A percentile compares a stretch with the other conserved stretches of the same genome.
Conservation (phyloP, 2,888 invertebrate species). For the Eurytoma californica region DNA sequence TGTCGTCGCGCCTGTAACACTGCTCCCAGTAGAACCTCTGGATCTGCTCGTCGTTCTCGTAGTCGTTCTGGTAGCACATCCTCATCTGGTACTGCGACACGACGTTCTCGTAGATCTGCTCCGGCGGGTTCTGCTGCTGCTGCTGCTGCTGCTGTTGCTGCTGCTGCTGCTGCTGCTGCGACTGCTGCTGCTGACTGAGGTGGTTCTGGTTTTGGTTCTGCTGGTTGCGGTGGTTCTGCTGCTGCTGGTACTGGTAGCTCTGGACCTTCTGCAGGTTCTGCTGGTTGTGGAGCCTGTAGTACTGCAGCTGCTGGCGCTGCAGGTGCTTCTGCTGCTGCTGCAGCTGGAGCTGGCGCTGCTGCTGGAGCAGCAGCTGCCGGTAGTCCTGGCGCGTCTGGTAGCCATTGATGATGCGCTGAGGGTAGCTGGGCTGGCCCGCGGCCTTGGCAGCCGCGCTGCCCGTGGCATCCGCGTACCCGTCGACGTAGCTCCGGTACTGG, state of each 20-base stretch:
- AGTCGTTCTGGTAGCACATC: constrained; percentile 74
- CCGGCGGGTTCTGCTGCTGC: constrained; percentile 54
- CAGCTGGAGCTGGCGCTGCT: constrained; percentile 51
- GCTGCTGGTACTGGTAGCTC: constrained; percentile 36
- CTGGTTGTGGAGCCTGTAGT: constrained; percentile 51
- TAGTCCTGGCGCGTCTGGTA: constrained; percentile 46
- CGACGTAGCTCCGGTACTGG: constrained; percentile 72
- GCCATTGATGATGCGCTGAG: constrained; percentile 47
- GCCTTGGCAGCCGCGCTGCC: constrained; percentile 48
- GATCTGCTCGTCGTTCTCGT: constrained; percentile 74
- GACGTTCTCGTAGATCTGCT: constrained; percentile 73
- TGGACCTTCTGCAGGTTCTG: constrained; percentile 51
- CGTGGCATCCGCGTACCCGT: constrained; percentile 65
- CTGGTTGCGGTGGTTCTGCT: constrained; percentile 55
- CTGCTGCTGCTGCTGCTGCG: constrained; percentile 56
- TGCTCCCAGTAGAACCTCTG: constrained; percentile 74
- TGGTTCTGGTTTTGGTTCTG: constrained; percentile 49
- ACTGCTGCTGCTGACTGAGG: constrained; percentile 49
- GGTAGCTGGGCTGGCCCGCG: constrained; percentile 18
- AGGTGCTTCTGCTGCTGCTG: constrained; percentile 38
- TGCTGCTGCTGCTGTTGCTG: constrained; percentile 52
- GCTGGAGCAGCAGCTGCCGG: constrained; percentile 57
- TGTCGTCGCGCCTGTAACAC: constrained; percentile 71
- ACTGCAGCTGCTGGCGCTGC: constrained; percentile 55
- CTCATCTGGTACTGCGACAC: constrained; percentile 73